Evolutionary conservation across 2,797 vertebrate genomes (phyloP).

Genomic region (Halcyon chelicuti): DNA sequence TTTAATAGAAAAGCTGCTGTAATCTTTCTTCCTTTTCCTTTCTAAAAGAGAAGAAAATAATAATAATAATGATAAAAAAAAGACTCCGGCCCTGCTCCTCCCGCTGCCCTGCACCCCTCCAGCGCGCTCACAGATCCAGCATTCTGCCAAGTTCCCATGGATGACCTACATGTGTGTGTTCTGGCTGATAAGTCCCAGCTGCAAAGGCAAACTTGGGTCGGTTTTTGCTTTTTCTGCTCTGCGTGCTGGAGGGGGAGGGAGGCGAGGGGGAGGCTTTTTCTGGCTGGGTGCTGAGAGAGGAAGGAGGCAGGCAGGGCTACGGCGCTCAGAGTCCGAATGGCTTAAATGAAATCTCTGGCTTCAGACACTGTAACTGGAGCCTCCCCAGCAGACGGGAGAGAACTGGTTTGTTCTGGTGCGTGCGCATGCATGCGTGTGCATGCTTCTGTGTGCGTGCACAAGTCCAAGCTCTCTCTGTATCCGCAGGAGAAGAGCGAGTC

Average conservation of each 20-base stretch:
- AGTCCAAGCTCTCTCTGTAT: not conserved
- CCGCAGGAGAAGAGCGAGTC: not conserved
- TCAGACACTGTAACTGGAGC: constrained; percentile 26
- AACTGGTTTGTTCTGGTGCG: constrained; percentile 50
- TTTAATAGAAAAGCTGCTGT: constrained; percentile 72
- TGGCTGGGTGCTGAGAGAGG: constrained; percentile 30
- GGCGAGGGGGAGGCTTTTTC: constrained; percentile 11
- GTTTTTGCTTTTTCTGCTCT: constrained; percentile 17
- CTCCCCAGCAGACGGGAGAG: constrained; percentile 24
- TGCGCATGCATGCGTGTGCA: not conserved
- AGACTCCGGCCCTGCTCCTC: not conserved
- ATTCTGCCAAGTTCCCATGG: constrained; percentile 54
- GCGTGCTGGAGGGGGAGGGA: not conserved
- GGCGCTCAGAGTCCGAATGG: not conserved
- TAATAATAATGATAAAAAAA: constrained; percentile 54
- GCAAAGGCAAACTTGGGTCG: not conserved
- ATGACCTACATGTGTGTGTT: constrained; percentile 52
- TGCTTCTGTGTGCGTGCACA: not conserved
- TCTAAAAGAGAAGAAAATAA: constrained; percentile 65
- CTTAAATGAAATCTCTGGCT: constrained; percentile 38
- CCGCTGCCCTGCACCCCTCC: not conserved
- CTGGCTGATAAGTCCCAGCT: constrained; percentile 68
- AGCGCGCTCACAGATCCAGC: constrained; percentile 33
- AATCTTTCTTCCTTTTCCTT: constrained; percentile 69
- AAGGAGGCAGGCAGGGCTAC: constrained; percentile 9